A percentile compares a stretch with the other conserved stretches of the same genome.
Evolutionary conservation across 2,888 invertebrate species (phyloP).

Genomic region (Calliphora vomitoria): DNA sequence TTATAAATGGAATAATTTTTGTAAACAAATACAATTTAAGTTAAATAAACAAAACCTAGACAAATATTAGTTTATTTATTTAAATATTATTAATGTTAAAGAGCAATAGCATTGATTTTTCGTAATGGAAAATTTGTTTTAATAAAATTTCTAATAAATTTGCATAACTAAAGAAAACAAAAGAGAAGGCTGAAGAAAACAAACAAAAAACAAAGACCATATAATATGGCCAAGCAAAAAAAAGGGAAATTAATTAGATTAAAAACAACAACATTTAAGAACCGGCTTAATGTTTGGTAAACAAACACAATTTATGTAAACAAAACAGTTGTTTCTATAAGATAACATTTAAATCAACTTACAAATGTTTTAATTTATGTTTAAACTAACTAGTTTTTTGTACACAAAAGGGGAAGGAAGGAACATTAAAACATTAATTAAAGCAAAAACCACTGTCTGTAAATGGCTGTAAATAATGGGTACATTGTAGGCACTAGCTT

Average conservation of each 20-base stretch:
- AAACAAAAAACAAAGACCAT: background rate
- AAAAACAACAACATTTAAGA: background rate
- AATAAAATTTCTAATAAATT: constrained; percentile 25
- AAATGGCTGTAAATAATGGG: background rate
- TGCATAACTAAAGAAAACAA: background rate
- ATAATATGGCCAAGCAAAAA: background rate
- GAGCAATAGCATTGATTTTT: background rate
- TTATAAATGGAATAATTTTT: background rate
- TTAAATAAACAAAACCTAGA: background rate
- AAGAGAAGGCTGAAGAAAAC: background rate
- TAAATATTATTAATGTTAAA: background rate
- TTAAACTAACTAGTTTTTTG: constrained; percentile 10
- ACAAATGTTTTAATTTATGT: background rate
- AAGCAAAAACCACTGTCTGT: background rate
- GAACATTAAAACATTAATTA: background rate
- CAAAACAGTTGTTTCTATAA: background rate
- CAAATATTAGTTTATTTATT: background rate
- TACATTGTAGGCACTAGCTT: constrained; percentile 30
- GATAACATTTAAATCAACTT: no score
- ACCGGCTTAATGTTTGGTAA: background rate
- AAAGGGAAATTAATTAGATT: background rate
- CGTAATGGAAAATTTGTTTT: constrained; percentile 30
- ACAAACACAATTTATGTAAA: background rate
- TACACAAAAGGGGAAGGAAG: background rate
- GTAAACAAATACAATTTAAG: background rate